These are phyloP conservation scores for Chromis chromis DNA, from an alignment of 2,797 vertebrate genomes.

Conservation along the genomic window DNA sequence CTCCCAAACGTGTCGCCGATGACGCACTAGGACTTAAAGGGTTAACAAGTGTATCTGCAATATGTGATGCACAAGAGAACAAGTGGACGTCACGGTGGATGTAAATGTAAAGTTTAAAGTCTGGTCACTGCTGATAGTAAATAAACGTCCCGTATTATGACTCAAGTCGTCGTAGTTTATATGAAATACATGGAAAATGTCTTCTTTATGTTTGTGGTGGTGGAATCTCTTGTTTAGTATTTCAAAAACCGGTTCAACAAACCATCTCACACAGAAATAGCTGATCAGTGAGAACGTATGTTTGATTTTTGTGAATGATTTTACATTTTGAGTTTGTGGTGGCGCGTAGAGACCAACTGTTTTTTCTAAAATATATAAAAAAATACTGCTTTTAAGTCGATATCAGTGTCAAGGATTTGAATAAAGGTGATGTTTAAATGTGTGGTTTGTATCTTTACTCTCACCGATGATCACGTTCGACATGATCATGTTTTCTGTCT, in stretches of 20 bases:
- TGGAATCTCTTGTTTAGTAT: conserved; percentile 4
- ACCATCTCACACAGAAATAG: background rate
- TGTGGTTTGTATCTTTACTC: conserved; percentile 20
- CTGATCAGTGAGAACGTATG: background rate
- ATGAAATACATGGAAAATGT: conserved; percentile 18
- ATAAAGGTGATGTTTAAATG: conserved; percentile 23
- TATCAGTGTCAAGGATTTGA: background rate
- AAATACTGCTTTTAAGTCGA: background rate
- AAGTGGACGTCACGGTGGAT: too few relatives aligned
- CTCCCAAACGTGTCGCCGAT: too few relatives aligned
- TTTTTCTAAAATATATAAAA: background rate
- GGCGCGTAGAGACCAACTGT: too few relatives aligned
- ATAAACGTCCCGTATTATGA: conserved; percentile 15
- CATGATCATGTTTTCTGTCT: conserved; percentile 17
- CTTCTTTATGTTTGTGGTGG: conserved; percentile 28
- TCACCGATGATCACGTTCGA: conserved; percentile 1
- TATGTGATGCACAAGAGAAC: too few relatives aligned
- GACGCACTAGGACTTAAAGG: too few relatives aligned
- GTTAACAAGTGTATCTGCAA: too few relatives aligned
- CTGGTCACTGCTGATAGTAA: conserved; percentile 1
- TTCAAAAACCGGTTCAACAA: background rate
- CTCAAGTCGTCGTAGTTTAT: background rate
- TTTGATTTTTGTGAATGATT: background rate
- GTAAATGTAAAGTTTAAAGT: conserved; percentile 2
- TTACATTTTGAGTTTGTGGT: background rate